Percentiles rank a stretch among this genome's conserved stretches.
Conservation (phyloP, 2,797 vertebrate genomes). For the Rhabdomys pumilio region DNA sequence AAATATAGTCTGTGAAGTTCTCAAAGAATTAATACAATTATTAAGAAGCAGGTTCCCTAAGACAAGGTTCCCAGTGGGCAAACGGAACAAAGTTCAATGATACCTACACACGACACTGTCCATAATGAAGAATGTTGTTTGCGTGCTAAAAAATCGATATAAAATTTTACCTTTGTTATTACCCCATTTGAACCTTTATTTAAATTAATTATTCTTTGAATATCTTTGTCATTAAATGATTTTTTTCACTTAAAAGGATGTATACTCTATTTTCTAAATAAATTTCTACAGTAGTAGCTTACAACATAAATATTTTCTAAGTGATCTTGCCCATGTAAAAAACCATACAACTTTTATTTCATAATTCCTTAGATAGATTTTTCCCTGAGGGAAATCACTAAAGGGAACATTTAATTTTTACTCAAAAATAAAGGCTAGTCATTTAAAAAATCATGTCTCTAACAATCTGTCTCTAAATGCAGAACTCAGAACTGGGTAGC, state of each 20-base stretch:
- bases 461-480: slow-evolving; percentile 3
- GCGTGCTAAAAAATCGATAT: not conserved
- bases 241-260: not conserved
- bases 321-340: not conserved
- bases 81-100: not conserved
- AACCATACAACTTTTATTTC: not conserved
- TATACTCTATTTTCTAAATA: slow-evolving; percentile 44
- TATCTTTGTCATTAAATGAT: not conserved
- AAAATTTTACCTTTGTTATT: slow-evolving; percentile 10
- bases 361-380: slow-evolving; percentile 47
- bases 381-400: slow-evolving; percentile 46
- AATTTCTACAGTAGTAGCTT: not conserved
- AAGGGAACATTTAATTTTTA: slow-evolving; percentile 46
- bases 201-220: slow-evolving; percentile 29
- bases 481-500: not conserved
- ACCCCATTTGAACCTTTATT: not conserved
- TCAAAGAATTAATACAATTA: not conserved
- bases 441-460: slow-evolving; percentile 25
- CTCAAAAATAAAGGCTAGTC: slow-evolving; percentile 23
- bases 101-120: not conserved
- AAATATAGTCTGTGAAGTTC: not conserved
- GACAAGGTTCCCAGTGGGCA: not conserved
- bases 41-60: not conserved
- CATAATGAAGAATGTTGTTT: not conserved
- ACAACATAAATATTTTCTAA: not conserved